phyloP scores from a whole-genome alignment of 2,888 invertebrate genomes.

The Drosophila meridiana region DNA sequence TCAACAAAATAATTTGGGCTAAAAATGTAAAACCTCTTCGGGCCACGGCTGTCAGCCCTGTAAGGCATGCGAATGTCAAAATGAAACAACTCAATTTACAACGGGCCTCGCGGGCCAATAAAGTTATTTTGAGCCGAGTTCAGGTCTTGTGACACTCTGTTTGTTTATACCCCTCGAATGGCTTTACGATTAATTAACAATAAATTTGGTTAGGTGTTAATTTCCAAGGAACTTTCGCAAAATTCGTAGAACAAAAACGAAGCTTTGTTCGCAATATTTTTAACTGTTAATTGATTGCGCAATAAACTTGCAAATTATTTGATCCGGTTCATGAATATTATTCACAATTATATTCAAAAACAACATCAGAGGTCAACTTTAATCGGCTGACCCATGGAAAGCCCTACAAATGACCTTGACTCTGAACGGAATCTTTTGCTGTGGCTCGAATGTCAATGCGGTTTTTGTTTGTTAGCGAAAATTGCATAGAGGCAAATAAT shows the following conservation, averaged over 20 bases:
- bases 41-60: constrained; percentile 16
- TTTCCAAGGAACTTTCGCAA: constrained; percentile 9
- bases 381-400: constrained; percentile 23
- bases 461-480: constrained; percentile 40
- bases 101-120: constrained; percentile 26
- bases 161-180: constrained; percentile 1
- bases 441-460: constrained; percentile 30
- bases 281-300: constrained; percentile 29
- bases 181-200: constrained; percentile 13
- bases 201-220: constrained; percentile 17
- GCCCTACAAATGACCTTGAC: constrained; percentile 60
- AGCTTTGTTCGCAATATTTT: constrained; percentile 20
- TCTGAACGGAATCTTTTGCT: constrained; percentile 46
- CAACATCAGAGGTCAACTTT: constrained; percentile 3
- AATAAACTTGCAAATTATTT: constrained; percentile 12
- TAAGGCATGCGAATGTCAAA: constrained; percentile 26
- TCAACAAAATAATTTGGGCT: constrained; percentile 23
- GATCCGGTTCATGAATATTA: constrained; percentile 7
- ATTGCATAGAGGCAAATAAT: constrained; percentile 64
- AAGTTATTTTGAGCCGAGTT: constrained; percentile 4
- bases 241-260: constrained; percentile 7
- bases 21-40: constrained; percentile 31
- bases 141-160: constrained; percentile 18
- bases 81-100: constrained; percentile 37
- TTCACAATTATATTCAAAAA: background rate